A percentile compares a stretch with the other conserved stretches of the same genome.
Conservation (phyloP, 2,113 vertebrate genomes). For the Lampris megalopsis region DNA sequence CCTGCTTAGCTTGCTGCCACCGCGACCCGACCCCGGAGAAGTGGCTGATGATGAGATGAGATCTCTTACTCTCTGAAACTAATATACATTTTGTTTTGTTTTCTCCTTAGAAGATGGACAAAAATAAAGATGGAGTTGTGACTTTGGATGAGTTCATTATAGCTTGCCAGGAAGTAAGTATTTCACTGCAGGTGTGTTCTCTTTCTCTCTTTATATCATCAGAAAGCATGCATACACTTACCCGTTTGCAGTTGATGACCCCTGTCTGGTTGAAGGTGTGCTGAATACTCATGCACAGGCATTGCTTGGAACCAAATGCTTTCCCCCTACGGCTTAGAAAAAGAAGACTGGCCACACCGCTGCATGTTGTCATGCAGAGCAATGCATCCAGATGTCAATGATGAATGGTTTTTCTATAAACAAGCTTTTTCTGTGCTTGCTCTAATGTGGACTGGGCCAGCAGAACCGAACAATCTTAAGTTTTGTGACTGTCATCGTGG, state of each 20-base stretch:
- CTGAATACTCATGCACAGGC: not conserved
- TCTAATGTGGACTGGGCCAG: no score
- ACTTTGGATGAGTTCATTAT: conserved; percentile 96
- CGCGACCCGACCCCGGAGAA: no score
- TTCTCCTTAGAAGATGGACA: conserved; percentile 95
- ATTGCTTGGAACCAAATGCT: not conserved
- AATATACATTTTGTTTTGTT: not conserved
- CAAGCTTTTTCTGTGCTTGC: no score
- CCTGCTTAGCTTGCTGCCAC: no score
- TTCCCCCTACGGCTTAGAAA: not conserved
- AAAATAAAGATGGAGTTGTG: conserved; percentile 98
- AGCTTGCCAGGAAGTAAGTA: conserved; percentile 95
- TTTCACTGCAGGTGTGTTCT: not conserved
- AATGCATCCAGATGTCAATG: no score
- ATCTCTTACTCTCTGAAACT: not conserved
- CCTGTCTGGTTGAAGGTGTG: no score
- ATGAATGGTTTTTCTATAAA: no score
- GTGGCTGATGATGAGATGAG: no score
- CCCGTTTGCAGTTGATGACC: not conserved
- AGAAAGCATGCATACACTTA: not conserved
- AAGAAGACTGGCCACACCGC: no score
- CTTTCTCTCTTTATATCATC: not conserved
- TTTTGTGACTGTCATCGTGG: no score
- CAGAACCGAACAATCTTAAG: no score
- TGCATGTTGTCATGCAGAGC: no score